Conservation (phyloP, 1,140 invertebrate genomes). For the Caenorhabditis inopinata region DNA sequence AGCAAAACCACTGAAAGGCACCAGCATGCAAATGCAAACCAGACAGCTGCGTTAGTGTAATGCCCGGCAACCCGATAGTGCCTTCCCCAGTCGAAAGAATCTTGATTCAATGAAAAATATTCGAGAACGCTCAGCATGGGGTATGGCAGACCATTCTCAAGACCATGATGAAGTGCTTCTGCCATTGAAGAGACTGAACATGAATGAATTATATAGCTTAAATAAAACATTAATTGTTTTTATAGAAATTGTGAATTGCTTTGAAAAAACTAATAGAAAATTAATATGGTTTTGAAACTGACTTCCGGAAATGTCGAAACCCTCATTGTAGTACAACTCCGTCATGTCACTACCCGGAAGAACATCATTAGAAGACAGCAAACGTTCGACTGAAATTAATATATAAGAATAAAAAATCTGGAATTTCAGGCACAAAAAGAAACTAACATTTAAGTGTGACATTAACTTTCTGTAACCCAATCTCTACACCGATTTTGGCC, state of each 20-base stretch:
- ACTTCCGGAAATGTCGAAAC: slow-evolving; percentile 49
- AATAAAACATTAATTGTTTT: no score
- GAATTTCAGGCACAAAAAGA: no score
- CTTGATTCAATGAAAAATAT: slow-evolving; percentile 89
- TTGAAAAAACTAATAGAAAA: slow-evolving; percentile 67
- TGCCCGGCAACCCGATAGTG: slow-evolving; percentile 92
- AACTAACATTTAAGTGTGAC: slow-evolving; percentile 84
- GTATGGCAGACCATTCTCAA: slow-evolving; percentile 78
- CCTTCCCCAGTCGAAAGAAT: slow-evolving; percentile 93
- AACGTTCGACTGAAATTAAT: slow-evolving; percentile 4
- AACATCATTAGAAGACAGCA: slow-evolving; percentile 29
- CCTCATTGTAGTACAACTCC: slow-evolving; percentile 46
- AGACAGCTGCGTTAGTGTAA: slow-evolving; percentile 81
- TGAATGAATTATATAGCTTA: no score
- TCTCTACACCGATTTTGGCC: slow-evolving; percentile 84
- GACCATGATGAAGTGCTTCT: slow-evolving; percentile 55
- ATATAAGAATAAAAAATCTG: neutral
- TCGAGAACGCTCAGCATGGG: slow-evolving; percentile 92
- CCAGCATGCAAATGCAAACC: slow-evolving; percentile 47
- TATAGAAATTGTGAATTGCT: slow-evolving; percentile 72
- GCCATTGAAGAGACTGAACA: slow-evolving; percentile 57
- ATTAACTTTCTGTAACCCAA: slow-evolving; percentile 91
- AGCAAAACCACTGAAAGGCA: slow-evolving; percentile 10
- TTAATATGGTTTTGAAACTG: neutral
- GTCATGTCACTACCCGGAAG: slow-evolving; percentile 22